Evolutionary conservation across 2,888 invertebrate genomes (phyloP), one percentile per base, ranked within the genome.

Genomic region (Rosalia funebris): DNA sequence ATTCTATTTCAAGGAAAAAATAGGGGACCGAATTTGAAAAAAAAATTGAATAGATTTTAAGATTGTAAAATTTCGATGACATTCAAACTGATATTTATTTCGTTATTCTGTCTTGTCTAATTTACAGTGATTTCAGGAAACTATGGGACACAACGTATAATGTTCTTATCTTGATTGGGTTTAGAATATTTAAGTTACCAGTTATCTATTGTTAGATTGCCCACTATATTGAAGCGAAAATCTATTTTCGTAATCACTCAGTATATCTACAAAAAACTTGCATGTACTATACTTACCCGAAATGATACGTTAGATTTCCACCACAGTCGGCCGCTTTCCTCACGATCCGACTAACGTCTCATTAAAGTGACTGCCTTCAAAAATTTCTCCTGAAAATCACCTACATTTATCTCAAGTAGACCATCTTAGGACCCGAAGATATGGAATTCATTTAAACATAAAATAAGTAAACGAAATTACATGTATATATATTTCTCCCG

Each of bases 401-500:
- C 50, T 19, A 20, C 20, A 57, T 58, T 66, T 67, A 67, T 67
- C 66, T 62, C 50, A 67, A 67, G 66, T 67, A 67, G 66, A 61
- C 60, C 66, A 67, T 67, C 64, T 67, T 41, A 57, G 34, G 45
- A 61, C 66, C 66, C 54, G 66, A 57, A 64, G 66, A 62, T 53
- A 62, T 62, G 60, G 54, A 48, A 60, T 65, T 65, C 57, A 57
- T 62, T 60, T 62, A 47, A 64, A 64, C 56, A 60, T 59, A 64
- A 62, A 62, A 62, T 62, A 65, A 55, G 60, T 55, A 57, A 63
- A 65, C 50, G 25, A 55, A 55, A 60, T 60, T 57, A 65, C 50
- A 62, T 62, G 57, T 65, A 60, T 62, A 65, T 65, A 57, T 54
- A 57, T 59, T 61, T 61, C 39, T 41, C 32, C 47, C 47, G 20